These are phyloP conservation scores for Exocentrus adspersus DNA, from an alignment of 2,888 invertebrate genomes.

Conservation along the genomic window DNA sequence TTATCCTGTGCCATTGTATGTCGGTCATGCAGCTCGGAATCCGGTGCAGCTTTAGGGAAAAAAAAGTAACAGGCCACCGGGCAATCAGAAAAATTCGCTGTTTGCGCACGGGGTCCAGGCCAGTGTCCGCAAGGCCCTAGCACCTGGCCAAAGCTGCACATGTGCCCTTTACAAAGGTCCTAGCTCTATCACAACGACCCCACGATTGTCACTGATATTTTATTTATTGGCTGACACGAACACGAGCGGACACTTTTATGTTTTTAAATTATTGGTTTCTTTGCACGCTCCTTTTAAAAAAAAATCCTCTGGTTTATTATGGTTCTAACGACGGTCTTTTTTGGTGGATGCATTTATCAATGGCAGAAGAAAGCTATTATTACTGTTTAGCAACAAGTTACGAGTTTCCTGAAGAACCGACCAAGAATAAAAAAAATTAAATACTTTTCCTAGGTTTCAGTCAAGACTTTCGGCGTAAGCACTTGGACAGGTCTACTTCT, in stretches of 20 bases:
- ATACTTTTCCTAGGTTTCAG: too few relatives aligned
- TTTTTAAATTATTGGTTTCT: conserved; percentile 48
- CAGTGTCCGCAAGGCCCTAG: conserved; percentile 45
- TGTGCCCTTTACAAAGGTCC: conserved; percentile 52
- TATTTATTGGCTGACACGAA: conserved; percentile 59
- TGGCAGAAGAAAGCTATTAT: neutral
- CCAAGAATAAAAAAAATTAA: too few relatives aligned
- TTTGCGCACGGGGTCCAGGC: conserved; percentile 37
- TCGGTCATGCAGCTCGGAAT: conserved; percentile 1
- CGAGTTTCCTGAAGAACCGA: too few relatives aligned
- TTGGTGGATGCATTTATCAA: neutral
- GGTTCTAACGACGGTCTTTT: conserved; percentile 36
- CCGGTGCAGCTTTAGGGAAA: conserved; percentile 9
- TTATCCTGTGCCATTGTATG: conserved; percentile 6
- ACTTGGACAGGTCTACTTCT: too few relatives aligned
- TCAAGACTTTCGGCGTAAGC: too few relatives aligned
- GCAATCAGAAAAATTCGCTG: conserved; percentile 25
- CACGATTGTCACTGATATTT: conserved; percentile 63
- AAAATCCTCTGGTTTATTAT: conserved; percentile 29
- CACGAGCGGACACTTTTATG: conserved; percentile 52
- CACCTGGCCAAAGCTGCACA: conserved; percentile 49
- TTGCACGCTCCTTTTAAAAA: conserved; percentile 41
- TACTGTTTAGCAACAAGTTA: too few relatives aligned
- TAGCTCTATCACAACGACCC: conserved; percentile 55
- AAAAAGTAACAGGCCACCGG: conserved; percentile 12